phyloP scores from a whole-genome alignment of 2,888 invertebrate species.

The Yponomeuta malinellus region DNA sequence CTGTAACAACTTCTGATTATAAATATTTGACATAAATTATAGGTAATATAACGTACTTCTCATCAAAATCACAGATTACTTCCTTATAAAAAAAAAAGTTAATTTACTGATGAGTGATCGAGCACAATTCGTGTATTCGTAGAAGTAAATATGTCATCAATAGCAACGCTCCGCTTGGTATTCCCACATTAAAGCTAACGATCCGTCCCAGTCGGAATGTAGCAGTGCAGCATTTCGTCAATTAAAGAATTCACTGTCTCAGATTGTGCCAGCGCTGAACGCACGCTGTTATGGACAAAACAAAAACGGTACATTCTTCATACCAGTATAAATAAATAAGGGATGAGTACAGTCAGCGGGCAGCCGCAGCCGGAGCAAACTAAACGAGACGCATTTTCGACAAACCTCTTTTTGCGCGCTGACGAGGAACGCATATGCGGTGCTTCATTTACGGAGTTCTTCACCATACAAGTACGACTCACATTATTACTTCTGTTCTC shows the following conservation, averaged over 20 bases:
- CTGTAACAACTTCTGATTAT: constrained; percentile 12
- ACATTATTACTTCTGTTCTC: constrained; percentile 73
- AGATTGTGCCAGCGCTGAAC: constrained; percentile 46
- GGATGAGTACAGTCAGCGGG: constrained; percentile 61
- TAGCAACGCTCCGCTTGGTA: constrained; percentile 18
- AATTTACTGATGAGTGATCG: not conserved
- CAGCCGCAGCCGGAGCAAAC: constrained; percentile 42
- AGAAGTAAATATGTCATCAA: constrained; percentile 12
- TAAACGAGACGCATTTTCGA: constrained; percentile 69
- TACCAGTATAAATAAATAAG: constrained; percentile 74
- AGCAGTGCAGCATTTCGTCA: constrained; percentile 60
- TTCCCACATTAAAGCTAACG: constrained; percentile 49
- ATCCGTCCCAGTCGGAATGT: constrained; percentile 53
- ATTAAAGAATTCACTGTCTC: constrained; percentile 64
- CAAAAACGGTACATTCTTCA: constrained; percentile 68
- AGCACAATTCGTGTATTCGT: constrained; percentile 1
- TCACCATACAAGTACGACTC: constrained; percentile 66
- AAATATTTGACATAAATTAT: constrained; percentile 13
- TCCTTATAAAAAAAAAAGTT: not conserved
- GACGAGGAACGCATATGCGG: constrained; percentile 72
- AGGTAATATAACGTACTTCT: not conserved
- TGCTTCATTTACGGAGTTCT: constrained; percentile 73
- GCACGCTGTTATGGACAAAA: constrained; percentile 54
- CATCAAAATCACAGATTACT: not conserved
- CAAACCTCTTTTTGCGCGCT: constrained; percentile 68